phyloP scores from a whole-genome alignment of 2,888 invertebrate genomes.

The Sphaerophoria taeniata region DNA sequence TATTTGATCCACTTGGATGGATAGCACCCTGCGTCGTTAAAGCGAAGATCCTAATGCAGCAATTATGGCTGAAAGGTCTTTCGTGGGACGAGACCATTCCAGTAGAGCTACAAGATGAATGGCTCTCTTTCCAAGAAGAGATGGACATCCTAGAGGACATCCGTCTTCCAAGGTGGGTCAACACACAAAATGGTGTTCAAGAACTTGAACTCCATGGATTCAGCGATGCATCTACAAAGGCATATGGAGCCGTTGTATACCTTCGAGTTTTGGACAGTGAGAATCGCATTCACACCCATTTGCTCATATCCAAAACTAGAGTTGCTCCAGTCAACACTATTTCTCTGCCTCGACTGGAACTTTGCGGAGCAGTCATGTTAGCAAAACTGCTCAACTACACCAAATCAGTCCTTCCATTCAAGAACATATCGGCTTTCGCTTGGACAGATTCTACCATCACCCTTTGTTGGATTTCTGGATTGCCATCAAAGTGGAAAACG shows the following conservation, averaged over 20 bases:
- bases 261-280: conserved; percentile 3
- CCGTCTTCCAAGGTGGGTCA: conserved; percentile 11
- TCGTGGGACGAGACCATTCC: background rate
- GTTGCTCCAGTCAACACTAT: conserved; percentile 34
- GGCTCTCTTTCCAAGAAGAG: conserved; percentile 12
- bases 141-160: conserved; percentile 3
- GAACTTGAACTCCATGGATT: conserved; percentile 40
- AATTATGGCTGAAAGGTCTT: conserved; percentile 10
- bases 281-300: background rate
- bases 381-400: conserved; percentile 9
- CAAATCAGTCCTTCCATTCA: background rate
- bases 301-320: conserved; percentile 25
- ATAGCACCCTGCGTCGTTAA: background rate
- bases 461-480: conserved; percentile 16
- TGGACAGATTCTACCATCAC: conserved; percentile 38
- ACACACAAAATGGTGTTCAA: background rate
- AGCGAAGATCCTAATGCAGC: background rate
- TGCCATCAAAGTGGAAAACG: conserved; percentile 7
- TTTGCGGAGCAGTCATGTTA: conserved; percentile 38
- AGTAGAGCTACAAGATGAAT: background rate
- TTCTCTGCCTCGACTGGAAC: conserved; percentile 7
- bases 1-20: conserved; percentile 9
- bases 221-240: conserved; percentile 47
- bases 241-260: conserved; percentile 34
- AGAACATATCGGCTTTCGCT: background rate